These are phyloP conservation scores for Andrena minutula DNA, from an alignment of 2,888 invertebrate species.

Conservation along the genomic window DNA sequence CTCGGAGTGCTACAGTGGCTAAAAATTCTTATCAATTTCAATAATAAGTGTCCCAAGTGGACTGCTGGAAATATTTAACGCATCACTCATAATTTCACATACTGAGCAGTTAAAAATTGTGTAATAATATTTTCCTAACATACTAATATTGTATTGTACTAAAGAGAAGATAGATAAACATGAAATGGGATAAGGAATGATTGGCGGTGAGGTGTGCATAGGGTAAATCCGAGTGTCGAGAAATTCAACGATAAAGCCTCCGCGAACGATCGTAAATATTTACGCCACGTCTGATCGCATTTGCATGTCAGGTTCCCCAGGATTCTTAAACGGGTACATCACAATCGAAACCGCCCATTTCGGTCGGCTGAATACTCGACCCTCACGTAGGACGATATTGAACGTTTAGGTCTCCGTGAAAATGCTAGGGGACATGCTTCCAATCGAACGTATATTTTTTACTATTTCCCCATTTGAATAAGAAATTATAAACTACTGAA, in stretches of 20 bases:
- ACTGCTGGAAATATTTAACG: too few relatives aligned
- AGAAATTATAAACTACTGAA: not conserved
- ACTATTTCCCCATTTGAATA: not conserved
- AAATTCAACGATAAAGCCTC: constrained; percentile 39
- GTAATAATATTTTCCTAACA: too few relatives aligned
- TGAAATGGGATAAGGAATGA: constrained; percentile 3
- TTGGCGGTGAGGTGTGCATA: not conserved
- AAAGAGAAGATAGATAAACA: not conserved
- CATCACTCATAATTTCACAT: too few relatives aligned
- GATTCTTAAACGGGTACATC: constrained; percentile 70
- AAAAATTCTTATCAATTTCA: too few relatives aligned
- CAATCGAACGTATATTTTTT: not conserved
- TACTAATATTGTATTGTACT: too few relatives aligned
- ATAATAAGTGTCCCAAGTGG: too few relatives aligned
- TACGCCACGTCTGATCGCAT: constrained; percentile 72
- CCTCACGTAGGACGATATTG: constrained; percentile 36
- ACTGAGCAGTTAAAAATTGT: too few relatives aligned
- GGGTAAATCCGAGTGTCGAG: constrained; percentile 25
- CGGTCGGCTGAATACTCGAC: constrained; percentile 29
- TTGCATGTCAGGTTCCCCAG: constrained; percentile 73
- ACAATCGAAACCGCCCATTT: constrained; percentile 53
- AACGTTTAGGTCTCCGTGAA: constrained; percentile 35
- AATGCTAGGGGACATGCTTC: not conserved
- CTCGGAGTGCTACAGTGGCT: too few relatives aligned
- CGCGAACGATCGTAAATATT: constrained; percentile 75